These are phyloP conservation scores for Drosophila pallidifrons DNA, from an alignment of 1,140 invertebrate species.

Conservation along the genomic window DNA sequence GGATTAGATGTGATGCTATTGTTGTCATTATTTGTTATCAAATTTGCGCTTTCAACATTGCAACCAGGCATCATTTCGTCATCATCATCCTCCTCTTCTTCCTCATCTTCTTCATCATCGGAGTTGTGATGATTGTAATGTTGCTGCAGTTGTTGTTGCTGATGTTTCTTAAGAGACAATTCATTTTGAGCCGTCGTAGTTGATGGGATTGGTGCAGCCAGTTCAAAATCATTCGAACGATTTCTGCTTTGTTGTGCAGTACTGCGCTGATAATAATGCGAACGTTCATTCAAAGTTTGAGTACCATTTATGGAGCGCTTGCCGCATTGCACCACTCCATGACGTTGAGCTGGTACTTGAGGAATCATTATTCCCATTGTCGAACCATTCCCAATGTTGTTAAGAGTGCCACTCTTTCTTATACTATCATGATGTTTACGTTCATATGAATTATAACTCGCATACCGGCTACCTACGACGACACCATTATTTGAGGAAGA, in stretches of 20 bases:
- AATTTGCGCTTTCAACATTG: constrained; percentile 76
- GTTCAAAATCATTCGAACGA: constrained; percentile 22
- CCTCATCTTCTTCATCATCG: constrained; percentile 68
- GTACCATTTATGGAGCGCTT: constrained; percentile 21
- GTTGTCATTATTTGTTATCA: constrained; percentile 49
- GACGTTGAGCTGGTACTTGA: constrained; percentile 9
- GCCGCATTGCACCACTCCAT: constrained; percentile 7
- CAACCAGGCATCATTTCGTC: constrained; percentile 70
- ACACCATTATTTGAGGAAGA: constrained; percentile 47
- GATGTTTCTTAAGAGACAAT: constrained; percentile 30
- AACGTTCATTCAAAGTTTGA: constrained; percentile 40
- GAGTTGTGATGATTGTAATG: constrained; percentile 56
- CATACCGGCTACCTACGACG: constrained; percentile 44
- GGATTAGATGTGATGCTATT: constrained; percentile 27
- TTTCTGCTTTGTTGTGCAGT: constrained; percentile 6
- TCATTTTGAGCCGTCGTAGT: constrained; percentile 6
- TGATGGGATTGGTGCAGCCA: background rate
- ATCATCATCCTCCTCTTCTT: constrained; percentile 68
- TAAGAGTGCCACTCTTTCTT: constrained; percentile 81
- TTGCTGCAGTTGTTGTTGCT: constrained; percentile 39
- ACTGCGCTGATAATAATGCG: constrained; percentile 33
- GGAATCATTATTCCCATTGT: constrained; percentile 2
- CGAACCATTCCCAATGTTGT: constrained; percentile 58
- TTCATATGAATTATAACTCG: constrained; percentile 78
- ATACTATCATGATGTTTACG: constrained; percentile 64